Percentiles rank a stretch among this genome's conserved stretches.
Evolutionary conservation across 2,797 vertebrate species (phyloP).

Genomic region (Toxotes lorentzi): DNA sequence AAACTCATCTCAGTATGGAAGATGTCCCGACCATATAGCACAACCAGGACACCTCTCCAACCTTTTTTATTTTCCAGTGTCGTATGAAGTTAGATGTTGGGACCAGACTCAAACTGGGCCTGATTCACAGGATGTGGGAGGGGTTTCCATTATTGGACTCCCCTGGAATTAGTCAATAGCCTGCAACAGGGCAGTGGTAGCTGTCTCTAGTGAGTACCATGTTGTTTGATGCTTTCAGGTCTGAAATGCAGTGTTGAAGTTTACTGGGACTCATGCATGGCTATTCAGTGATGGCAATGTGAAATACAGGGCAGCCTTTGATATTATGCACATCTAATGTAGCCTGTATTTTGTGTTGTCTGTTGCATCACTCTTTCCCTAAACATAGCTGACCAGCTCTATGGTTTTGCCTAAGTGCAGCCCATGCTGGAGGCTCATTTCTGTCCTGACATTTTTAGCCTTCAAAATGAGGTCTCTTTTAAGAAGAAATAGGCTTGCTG

Average conservation of each 20-base stretch:
- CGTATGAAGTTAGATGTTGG: background rate
- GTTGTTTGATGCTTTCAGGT: background rate
- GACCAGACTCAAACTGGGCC: slow-evolving; percentile 51
- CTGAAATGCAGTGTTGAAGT: background rate
- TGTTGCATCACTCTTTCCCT: slow-evolving; percentile 43
- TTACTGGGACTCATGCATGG: background rate
- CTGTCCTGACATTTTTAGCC: background rate
- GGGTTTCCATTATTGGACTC: slow-evolving; percentile 60
- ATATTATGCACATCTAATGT: background rate
- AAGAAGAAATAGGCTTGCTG: background rate
- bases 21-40: slow-evolving; percentile 6
- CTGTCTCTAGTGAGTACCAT: slow-evolving; percentile 3
- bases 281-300: background rate
- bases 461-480: background rate
- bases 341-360: background rate
- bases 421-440: slow-evolving; percentile 21
- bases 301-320: background rate
- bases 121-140: slow-evolving; percentile 52
- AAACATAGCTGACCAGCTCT: slow-evolving; percentile 20
- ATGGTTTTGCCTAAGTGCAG: slow-evolving; percentile 42
- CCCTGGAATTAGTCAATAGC: slow-evolving; percentile 46
- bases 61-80: background rate
- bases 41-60: background rate
- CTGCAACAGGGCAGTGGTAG: slow-evolving; percentile 29
- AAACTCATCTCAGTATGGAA: background rate